These are phyloP conservation scores for Pyxicephalus adspersus DNA, from an alignment of 2,113 vertebrate genomes.

Conservation along the genomic window DNA sequence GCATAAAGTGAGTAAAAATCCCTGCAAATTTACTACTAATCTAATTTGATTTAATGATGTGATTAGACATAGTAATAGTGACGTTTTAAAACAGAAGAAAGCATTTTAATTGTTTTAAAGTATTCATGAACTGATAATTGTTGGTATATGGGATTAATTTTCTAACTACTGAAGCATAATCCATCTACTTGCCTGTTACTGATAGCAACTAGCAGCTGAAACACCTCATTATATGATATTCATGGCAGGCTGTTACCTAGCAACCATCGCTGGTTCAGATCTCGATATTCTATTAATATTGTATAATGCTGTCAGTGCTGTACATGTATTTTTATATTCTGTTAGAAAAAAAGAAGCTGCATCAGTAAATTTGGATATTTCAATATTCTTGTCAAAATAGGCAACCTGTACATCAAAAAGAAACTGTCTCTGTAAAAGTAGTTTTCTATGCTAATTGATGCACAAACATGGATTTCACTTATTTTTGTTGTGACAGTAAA, in stretches of 20 bases:
- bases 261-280: not conserved
- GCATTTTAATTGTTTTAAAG: too few relatives aligned
- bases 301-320: not conserved
- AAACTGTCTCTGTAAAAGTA: not conserved
- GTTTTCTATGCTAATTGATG: conserved; percentile 5
- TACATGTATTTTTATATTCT: not conserved
- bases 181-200: not conserved
- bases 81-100: too few relatives aligned
- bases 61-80: too few relatives aligned
- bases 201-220: not conserved
- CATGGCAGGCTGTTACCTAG: conserved; percentile 4
- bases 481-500: not conserved
- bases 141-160: too few relatives aligned
- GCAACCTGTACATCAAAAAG: not conserved
- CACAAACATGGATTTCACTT: not conserved
- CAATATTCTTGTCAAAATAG: not conserved
- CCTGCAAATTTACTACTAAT: too few relatives aligned
- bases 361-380: conserved; percentile 6
- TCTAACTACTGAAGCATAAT: too few relatives aligned
- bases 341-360: not conserved
- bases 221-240: not conserved
- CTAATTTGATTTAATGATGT: too few relatives aligned
- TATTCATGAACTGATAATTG: too few relatives aligned
- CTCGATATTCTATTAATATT: conserved; percentile 7
- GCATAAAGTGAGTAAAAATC: too few relatives aligned